Percentiles rank a stretch among this genome's conserved stretches.
These are phyloP conservation scores for Polypterus senegalus DNA, from an alignment of 2,113 vertebrate species.

Conservation along the genomic window DNA sequence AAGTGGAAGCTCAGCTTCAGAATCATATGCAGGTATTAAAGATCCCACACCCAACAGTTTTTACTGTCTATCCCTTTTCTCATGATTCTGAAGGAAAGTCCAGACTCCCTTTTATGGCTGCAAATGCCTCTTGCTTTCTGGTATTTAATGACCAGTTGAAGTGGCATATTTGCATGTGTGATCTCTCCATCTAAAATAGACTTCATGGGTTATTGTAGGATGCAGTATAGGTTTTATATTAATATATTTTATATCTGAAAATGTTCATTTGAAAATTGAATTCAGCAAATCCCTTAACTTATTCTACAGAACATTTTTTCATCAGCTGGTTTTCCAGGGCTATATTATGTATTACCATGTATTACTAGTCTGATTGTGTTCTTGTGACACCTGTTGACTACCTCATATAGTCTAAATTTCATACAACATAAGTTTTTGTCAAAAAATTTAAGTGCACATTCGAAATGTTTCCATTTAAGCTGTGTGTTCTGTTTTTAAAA, in stretches of 20 bases:
- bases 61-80: not conserved
- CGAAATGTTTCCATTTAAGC: too few relatives aligned
- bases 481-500: too few relatives aligned
- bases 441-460: too few relatives aligned
- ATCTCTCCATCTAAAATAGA: not conserved
- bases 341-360: too few relatives aligned
- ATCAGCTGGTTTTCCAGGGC: too few relatives aligned
- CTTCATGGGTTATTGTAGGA: too few relatives aligned
- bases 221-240: too few relatives aligned
- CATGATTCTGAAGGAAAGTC: slow-evolving; percentile 3
- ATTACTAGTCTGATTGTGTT: not conserved
- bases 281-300: too few relatives aligned
- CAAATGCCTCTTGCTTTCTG: not conserved
- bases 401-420: slow-evolving; percentile 1
- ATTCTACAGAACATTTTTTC: too few relatives aligned
- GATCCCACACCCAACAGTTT: slow-evolving; percentile 9
- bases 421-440: not conserved
- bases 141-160: not conserved
- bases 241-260: too few relatives aligned
- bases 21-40: slow-evolving; percentile 73
- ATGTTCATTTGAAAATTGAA: too few relatives aligned
- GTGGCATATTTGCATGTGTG: not conserved
- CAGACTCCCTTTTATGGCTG: slow-evolving; percentile 6
- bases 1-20: slow-evolving; percentile 80
- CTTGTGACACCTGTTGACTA: not conserved